Evolutionary conservation across 2,113 vertebrate genomes (phyloP).

Genomic region (Oryzias celebensis): DNA sequence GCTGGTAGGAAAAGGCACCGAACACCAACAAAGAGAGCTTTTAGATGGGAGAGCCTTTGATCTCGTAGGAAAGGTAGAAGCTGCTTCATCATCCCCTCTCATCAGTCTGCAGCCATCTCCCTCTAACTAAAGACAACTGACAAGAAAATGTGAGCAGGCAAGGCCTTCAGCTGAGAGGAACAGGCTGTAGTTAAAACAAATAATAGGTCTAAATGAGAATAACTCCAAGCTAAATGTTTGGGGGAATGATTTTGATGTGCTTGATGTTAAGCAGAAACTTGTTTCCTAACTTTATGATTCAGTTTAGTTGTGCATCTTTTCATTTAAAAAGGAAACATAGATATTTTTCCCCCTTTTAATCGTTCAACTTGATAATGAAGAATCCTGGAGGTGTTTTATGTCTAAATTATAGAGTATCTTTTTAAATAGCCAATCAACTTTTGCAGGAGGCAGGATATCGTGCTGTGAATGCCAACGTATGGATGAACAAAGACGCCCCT

Average conservation of each 20-base stretch:
- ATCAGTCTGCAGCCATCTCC: conserved; percentile 38
- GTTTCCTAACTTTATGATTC: no score
- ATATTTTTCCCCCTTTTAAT: no score
- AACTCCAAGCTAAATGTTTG: background rate
- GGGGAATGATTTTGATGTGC: background rate
- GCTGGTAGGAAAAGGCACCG: conserved; percentile 20
- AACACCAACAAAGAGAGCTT: conserved; percentile 40
- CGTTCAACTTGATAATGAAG: no score
- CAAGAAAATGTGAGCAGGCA: background rate
- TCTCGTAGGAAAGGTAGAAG: conserved; percentile 43
- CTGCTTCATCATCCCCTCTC: conserved; percentile 44
- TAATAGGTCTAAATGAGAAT: background rate
- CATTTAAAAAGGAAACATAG: no score
- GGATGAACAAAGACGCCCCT: no score
- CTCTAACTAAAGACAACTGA: conserved; percentile 31
- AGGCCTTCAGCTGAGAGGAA: background rate
- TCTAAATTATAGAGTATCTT: no score
- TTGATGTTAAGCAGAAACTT: no score
- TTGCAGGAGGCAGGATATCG: no score
- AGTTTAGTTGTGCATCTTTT: no score
- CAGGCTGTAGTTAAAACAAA: conserved; percentile 8
- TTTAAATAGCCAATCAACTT: no score
- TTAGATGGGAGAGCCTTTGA: conserved; percentile 61
- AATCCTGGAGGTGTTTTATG: no score
- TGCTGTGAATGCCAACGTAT: no score